These are phyloP conservation scores for Eubucco bourcierii DNA, from an alignment of 2,113 vertebrate genomes.

Conservation along the genomic window DNA sequence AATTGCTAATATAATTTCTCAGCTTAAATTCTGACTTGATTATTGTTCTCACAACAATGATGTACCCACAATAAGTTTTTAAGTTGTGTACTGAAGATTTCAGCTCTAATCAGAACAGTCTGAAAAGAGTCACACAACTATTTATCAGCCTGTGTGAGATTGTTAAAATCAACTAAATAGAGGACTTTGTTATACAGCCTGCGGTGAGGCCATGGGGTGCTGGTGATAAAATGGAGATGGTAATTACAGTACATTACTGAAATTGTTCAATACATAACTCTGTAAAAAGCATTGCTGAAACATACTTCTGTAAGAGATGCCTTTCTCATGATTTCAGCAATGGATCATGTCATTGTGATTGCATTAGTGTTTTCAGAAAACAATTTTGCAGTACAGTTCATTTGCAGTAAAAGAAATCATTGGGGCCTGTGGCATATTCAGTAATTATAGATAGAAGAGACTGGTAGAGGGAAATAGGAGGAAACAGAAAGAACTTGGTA, in stretches of 20 bases:
- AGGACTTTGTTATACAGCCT: not conserved
- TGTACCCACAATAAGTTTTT: not conserved
- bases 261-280: not conserved
- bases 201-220: not conserved
- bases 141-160: not conserved
- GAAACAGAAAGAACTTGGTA: not conserved
- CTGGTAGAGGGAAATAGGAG: not conserved
- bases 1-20: not conserved
- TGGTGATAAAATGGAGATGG: not conserved
- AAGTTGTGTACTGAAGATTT: not conserved
- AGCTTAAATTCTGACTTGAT: not conserved
- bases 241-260: not conserved
- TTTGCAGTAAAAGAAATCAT: not conserved
- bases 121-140: not conserved
- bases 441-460: not conserved
- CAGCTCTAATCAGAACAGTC: not conserved
- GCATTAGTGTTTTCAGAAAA: not conserved
- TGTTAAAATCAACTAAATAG: not conserved
- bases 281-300: not conserved
- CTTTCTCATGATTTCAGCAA: not conserved
- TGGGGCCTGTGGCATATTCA: not conserved
- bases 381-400: not conserved
- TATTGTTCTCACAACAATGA: not conserved
- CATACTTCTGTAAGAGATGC: not conserved
- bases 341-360: not conserved